A percentile compares a stretch with the other conserved stretches of the same genome.
phyloP scores from a whole-genome alignment of 2,888 invertebrate species.

The Hesperia comma region DNA sequence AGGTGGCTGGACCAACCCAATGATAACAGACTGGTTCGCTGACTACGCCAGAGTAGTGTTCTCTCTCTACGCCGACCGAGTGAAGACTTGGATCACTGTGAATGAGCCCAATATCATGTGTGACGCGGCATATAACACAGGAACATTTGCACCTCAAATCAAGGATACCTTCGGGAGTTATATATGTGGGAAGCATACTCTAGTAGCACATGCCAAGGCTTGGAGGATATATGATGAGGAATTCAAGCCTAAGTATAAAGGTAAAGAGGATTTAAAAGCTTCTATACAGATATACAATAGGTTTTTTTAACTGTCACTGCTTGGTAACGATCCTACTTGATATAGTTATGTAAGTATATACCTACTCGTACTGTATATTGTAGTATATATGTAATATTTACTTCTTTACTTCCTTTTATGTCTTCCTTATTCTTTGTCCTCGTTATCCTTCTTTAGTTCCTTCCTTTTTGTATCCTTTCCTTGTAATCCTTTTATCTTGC shows the following conservation, averaged over 20 bases:
- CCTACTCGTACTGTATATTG: too few species aligned
- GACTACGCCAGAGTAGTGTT: background rate
- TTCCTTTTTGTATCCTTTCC: too few species aligned
- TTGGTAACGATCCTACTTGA: too few species aligned
- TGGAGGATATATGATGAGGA: conserved; percentile 82
- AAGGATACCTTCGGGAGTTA: conserved; percentile 58
- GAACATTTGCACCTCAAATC: conserved; percentile 51
- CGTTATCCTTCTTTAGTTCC: too few species aligned
- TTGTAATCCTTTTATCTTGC: too few species aligned
- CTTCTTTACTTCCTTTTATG: too few species aligned
- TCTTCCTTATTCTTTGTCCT: too few species aligned
- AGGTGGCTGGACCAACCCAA: conserved; percentile 20
- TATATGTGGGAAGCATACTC: conserved; percentile 84
- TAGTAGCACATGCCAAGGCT: conserved; percentile 86
- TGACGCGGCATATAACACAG: conserved; percentile 52
- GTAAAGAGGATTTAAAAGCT: too few species aligned
- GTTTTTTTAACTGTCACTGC: too few species aligned
- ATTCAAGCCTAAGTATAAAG: conserved; percentile 74
- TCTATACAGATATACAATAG: too few species aligned
- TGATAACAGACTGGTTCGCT: conserved; percentile 11
- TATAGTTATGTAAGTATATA: too few species aligned
- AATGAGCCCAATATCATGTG: conserved; percentile 85
- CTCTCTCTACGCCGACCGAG: conserved; percentile 76
- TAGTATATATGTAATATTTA: too few species aligned
- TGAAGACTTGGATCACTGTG: conserved; percentile 88